Conservation (phyloP, 53 echinoderm and acorn worm genomes). For the Arbacia lixula region DNA sequence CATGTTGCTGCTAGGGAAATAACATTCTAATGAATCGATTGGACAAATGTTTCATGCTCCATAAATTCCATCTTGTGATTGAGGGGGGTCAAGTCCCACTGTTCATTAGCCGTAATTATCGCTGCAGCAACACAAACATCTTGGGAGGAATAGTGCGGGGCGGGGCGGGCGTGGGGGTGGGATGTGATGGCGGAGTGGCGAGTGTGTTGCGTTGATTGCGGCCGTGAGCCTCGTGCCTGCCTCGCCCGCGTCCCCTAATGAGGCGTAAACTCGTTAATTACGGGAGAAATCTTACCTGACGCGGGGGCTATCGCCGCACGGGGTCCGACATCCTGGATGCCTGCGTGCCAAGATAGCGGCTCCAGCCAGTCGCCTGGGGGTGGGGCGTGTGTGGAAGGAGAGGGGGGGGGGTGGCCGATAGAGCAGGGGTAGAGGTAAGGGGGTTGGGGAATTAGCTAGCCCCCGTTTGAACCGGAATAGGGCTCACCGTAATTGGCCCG, state of each 20-base stretch:
- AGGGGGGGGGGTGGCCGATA: neutral
- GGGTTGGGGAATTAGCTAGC: neutral
- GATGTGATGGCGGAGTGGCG: too few species aligned
- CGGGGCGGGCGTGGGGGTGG: too few species aligned
- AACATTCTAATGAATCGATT: too few species aligned
- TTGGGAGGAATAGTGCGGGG: too few species aligned
- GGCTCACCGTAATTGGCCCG: constrained; percentile 17
- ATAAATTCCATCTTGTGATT: neutral
- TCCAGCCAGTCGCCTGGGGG: neutral
- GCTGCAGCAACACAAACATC: neutral
- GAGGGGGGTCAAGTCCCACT: neutral
- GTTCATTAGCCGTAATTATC: constrained; percentile 1
- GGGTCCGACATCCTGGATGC: constrained; percentile 5
- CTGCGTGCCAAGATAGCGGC: neutral
- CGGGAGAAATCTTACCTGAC: constrained; percentile 30
- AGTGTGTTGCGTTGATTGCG: constrained; percentile 14
- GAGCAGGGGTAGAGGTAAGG: neutral
- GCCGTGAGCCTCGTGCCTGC: constrained; percentile 4
- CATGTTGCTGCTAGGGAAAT: too few species aligned
- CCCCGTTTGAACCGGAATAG: neutral
- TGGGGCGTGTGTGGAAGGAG: neutral
- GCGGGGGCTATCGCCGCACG: constrained; percentile 1
- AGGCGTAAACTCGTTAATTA: constrained; percentile 57
- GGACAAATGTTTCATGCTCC: too few species aligned
- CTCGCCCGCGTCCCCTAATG: neutral